Conservation (phyloP, 2,113 vertebrate genomes). For the Notothenia rossii region DNA sequence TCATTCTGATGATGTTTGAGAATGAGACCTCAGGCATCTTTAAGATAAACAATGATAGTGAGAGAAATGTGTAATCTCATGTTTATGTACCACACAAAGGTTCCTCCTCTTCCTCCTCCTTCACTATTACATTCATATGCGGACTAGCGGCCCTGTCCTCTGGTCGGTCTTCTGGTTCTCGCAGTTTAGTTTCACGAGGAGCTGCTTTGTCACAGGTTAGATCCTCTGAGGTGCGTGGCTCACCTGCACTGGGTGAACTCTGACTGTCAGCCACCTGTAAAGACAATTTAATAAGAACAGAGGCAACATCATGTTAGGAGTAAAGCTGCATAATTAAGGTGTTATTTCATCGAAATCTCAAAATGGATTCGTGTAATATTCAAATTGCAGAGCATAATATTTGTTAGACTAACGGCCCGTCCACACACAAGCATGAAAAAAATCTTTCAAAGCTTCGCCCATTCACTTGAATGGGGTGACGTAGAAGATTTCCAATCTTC, state of each 20-base stretch:
- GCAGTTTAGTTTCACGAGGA: conserved; percentile 7
- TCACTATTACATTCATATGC: conserved; percentile 71
- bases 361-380: no score
- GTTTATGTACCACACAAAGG: conserved; percentile 67
- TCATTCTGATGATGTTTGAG: no score
- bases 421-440: no score
- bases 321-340: no score
- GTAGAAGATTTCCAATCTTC: no score
- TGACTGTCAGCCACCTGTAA: conserved; percentile 38
- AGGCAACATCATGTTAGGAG: not conserved
- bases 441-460: no score
- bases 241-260: conserved; percentile 4
- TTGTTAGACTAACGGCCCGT: no score
- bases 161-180: not conserved
- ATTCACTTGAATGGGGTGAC: no score
- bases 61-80: not conserved
- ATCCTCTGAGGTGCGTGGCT: conserved; percentile 19
- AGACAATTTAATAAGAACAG: not conserved
- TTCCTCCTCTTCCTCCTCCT: conserved; percentile 77
- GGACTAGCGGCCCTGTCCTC: conserved; percentile 39
- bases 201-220: conserved; percentile 32
- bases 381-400: no score
- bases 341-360: no score
- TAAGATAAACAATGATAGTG: no score
- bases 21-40: no score